A percentile compares a stretch with the other conserved stretches of the same genome.
These are phyloP conservation scores for Opisthograptis luteolata DNA, from an alignment of 2,888 invertebrate species.

Conservation along the genomic window DNA sequence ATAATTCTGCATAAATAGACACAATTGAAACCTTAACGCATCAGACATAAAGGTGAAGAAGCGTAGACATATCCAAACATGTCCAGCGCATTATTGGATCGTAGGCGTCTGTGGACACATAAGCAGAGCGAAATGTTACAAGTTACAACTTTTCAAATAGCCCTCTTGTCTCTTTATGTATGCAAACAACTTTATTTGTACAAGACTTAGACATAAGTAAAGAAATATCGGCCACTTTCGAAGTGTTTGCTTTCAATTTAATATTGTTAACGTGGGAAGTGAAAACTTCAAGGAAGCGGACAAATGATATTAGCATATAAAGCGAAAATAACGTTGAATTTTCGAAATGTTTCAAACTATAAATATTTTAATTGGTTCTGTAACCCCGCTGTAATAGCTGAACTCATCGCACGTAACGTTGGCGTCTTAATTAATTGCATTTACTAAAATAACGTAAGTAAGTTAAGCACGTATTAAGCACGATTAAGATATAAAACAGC, in stretches of 20 bases:
- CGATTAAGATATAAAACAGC: slow-evolving; percentile 40
- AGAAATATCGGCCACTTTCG: slow-evolving; percentile 38
- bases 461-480: not conserved
- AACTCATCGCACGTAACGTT: slow-evolving; percentile 29
- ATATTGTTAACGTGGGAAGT: slow-evolving; percentile 36
- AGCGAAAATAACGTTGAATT: slow-evolving; percentile 11
- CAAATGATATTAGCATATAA: slow-evolving; percentile 31
- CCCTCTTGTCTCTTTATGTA: slow-evolving; percentile 36
- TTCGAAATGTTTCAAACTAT: slow-evolving; percentile 17
- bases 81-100: slow-evolving; percentile 23
- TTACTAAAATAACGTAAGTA: slow-evolving; percentile 10
- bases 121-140: slow-evolving; percentile 35
- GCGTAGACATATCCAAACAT: slow-evolving; percentile 19
- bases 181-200: slow-evolving; percentile 37
- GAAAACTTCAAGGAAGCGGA: slow-evolving; percentile 31
- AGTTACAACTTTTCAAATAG: slow-evolving; percentile 34
- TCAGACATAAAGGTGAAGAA: slow-evolving; percentile 12
- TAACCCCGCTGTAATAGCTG: not conserved
- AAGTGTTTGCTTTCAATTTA: slow-evolving; percentile 34
- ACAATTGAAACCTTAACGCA: slow-evolving; percentile 17
- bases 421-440: slow-evolving; percentile 28
- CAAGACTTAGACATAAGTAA: slow-evolving; percentile 32
- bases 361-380: slow-evolving; percentile 35
- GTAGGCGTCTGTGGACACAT: slow-evolving; percentile 39
- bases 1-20: slow-evolving; percentile 12